These are phyloP conservation scores for Alosa sapidissima DNA, from an alignment of 2,797 vertebrate species.

Conservation along the genomic window DNA sequence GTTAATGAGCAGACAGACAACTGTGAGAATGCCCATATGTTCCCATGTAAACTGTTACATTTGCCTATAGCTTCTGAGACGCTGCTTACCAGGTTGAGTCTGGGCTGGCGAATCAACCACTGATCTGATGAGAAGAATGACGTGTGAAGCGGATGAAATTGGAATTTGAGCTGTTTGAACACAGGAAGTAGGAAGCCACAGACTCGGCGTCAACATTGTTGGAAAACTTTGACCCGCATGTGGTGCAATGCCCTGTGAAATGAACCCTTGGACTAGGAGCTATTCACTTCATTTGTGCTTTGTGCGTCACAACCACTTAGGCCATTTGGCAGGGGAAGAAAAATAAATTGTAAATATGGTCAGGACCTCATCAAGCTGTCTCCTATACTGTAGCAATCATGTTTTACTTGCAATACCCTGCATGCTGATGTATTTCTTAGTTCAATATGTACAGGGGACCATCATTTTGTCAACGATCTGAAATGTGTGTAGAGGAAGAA, in stretches of 20 bases:
- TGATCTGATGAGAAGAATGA: not conserved
- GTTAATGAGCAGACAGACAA: constrained; percentile 34
- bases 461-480: constrained; percentile 41
- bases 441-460: constrained; percentile 39
- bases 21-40: constrained; percentile 29
- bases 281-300: constrained; percentile 47
- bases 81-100: not conserved
- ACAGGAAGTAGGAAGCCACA: not conserved
- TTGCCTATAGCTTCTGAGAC: not conserved
- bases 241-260: not conserved
- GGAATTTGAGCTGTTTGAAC: not conserved
- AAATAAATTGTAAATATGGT: constrained; percentile 55
- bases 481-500: constrained; percentile 38
- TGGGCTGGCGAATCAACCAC: not conserved
- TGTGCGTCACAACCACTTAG: constrained; percentile 28
- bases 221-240: not conserved
- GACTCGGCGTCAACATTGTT: not conserved
- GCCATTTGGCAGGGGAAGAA: constrained; percentile 48
- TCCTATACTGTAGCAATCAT: constrained; percentile 52
- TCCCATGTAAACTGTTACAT: not conserved
- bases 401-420: constrained; percentile 63
- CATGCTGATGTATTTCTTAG: constrained; percentile 60
- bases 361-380: constrained; percentile 57
- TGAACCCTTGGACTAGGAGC: not conserved
- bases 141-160: not conserved